phyloP scores from a whole-genome alignment of 2,888 invertebrate genomes.

The Esperia sulphurella region DNA sequence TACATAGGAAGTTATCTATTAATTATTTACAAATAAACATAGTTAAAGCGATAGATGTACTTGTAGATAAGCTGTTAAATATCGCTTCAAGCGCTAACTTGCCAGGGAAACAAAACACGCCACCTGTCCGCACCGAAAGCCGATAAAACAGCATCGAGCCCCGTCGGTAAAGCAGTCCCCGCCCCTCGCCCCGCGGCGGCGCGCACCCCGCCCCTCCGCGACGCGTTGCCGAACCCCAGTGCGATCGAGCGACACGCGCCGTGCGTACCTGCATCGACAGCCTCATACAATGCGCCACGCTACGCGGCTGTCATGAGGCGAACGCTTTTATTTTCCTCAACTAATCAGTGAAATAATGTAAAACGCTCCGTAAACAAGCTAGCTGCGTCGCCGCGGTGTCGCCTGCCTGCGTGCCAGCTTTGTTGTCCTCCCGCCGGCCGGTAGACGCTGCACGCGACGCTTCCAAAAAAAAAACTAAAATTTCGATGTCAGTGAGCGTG shows the following conservation, averaged over 20 bases:
- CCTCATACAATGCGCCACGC: slow-evolving; percentile 53
- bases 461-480: slow-evolving; percentile 58
- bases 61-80: neutral
- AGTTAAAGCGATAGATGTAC: neutral
- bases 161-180: slow-evolving; percentile 38
- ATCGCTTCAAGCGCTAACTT: neutral
- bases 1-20: too few relatives aligned
- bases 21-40: too few relatives aligned
- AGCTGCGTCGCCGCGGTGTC: slow-evolving; percentile 78
- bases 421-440: slow-evolving; percentile 83
- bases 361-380: slow-evolving; percentile 80
- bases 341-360: slow-evolving; percentile 76
- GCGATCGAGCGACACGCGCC: slow-evolving; percentile 70
- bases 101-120: neutral
- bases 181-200: slow-evolving; percentile 41
- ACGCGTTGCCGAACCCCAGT: slow-evolving; percentile 47
- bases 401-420: slow-evolving; percentile 69
- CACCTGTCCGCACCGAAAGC: slow-evolving; percentile 6
- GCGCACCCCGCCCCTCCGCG: slow-evolving; percentile 39
- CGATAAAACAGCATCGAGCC: slow-evolving; percentile 18
- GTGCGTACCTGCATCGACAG: slow-evolving; percentile 50
- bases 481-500: slow-evolving; percentile 69
- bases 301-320: slow-evolving; percentile 63
- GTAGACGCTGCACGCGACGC: slow-evolving; percentile 79
- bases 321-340: slow-evolving; percentile 53